Evolutionary conservation across 2,888 invertebrate species (phyloP).

Genomic region (Noctua janthina): DNA sequence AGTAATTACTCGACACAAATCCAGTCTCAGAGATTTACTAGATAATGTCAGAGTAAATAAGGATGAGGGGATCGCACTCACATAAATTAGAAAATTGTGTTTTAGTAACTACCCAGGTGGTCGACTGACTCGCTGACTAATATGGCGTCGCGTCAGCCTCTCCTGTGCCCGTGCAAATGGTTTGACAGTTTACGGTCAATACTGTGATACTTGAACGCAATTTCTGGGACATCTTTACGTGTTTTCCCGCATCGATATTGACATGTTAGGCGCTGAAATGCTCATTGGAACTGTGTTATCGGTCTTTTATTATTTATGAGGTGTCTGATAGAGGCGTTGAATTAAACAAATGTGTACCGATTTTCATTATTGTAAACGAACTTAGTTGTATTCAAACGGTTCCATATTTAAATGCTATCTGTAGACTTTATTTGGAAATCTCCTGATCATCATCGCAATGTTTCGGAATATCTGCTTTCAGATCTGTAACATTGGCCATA

Average conservation of each 20-base stretch:
- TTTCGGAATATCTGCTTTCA: not conserved
- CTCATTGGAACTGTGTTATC: slow-evolving; percentile 18
- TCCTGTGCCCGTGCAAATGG: slow-evolving; percentile 39
- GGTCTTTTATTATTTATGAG: slow-evolving; percentile 33
- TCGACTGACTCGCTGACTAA: slow-evolving; percentile 57
- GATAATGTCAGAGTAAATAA: slow-evolving; percentile 62
- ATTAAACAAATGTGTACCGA: slow-evolving; percentile 10
- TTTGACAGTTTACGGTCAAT: slow-evolving; percentile 65
- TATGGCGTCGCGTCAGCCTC: slow-evolving; percentile 53
- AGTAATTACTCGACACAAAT: slow-evolving; percentile 54
- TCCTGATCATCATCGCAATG: not conserved
- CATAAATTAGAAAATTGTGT: slow-evolving; percentile 73
- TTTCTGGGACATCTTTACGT: slow-evolving; percentile 50
- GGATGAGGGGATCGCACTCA: slow-evolving; percentile 55
- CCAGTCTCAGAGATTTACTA: slow-evolving; percentile 53
- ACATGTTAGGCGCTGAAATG: slow-evolving; percentile 38
- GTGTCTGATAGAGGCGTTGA: slow-evolving; percentile 1
- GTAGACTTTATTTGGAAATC: not conserved
- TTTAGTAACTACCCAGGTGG: slow-evolving; percentile 69
- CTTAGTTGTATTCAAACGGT: not conserved
- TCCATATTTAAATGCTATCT: not conserved
- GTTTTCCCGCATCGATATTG: slow-evolving; percentile 43
- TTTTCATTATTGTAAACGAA: not conserved
- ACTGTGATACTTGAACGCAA: slow-evolving; percentile 36
- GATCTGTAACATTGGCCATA: no score